Base-by-base conservation (phyloP, 2,888 invertebrate species). In the Slavum lentiscoides region DNA sequence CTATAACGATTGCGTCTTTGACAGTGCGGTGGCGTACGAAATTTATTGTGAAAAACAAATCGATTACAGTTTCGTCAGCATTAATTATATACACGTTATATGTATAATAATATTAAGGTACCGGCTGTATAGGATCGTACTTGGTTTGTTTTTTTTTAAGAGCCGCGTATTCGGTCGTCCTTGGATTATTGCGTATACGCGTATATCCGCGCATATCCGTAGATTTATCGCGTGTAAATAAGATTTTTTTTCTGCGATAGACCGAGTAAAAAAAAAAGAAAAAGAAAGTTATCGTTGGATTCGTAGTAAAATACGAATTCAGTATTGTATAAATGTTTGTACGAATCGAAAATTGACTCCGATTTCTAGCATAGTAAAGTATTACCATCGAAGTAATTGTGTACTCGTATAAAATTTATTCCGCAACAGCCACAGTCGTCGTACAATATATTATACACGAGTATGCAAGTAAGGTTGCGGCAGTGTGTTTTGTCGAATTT, bases 21-120 rank as follows among this genome's bases (percentile, higher is more conserved):
- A 75, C 59, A 19, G 43, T 7, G 17, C 9, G 30, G 4, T 30
- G 30, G 30, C 4, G 30, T 30, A 55, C 19, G 23, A 39, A 61
- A 21, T 67, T 39, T 67, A 75, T 59, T 59, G 67, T 43, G 59
- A 59, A 74, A 74, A 74, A 74, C 23, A 75, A 75, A 75, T 58
- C n/a, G 23, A 58, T 67, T 67, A 43, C 58, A 58, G 58, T 75
- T 67, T 67, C 66, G 64, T 59, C 39, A 39, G 61, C 67, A 66
- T 39, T 5, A 37, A 61, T 59, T 5, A 21, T 8, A 15, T 9
- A 39, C 15, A 13, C 49, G 49, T 9, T 1, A 49, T 11, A 11
- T 49, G 9, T 23, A 17, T 19, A 23, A 17, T 53, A 43, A 61
- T 21, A 23, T 59, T 53, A 53, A 11, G 13, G 49, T 13, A 13